Evolutionary conservation across 2,888 invertebrate genomes (phyloP).

Genomic region (Cosmia trapezina): DNA sequence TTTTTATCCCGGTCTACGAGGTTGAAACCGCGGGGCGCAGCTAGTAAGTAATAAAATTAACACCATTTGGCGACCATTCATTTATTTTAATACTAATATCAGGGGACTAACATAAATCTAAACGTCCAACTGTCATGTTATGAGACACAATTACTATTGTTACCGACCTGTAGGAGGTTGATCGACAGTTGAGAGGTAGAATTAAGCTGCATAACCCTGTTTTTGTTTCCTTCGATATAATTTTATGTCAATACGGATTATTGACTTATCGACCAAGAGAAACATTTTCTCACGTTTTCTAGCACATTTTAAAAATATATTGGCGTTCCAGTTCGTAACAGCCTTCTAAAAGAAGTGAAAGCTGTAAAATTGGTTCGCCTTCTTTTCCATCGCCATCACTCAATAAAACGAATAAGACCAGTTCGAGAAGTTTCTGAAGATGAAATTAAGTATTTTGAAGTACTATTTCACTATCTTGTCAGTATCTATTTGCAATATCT

Average conservation of each 20-base stretch:
- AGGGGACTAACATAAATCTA: too few species aligned
- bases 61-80: too few species aligned
- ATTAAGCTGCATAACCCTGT: too few species aligned
- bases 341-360: conserved; percentile 33
- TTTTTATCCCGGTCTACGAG: too few species aligned
- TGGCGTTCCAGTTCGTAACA: conserved; percentile 19
- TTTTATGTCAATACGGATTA: not conserved
- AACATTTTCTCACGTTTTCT: conserved; percentile 14
- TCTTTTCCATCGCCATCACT: conserved; percentile 24
- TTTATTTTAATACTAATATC: too few species aligned
- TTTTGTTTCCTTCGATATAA: not conserved
- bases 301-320: conserved; percentile 31
- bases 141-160: too few species aligned
- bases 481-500: not conserved
- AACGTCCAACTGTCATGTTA: too few species aligned
- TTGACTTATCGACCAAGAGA: not conserved
- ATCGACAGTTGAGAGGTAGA: too few species aligned
- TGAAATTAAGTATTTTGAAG: conserved; percentile 17
- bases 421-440: conserved; percentile 33
- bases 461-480: not conserved
- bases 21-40: too few species aligned
- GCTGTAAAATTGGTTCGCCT: conserved; percentile 41
- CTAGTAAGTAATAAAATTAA: too few species aligned
- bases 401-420: conserved; percentile 48
- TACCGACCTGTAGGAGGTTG: too few species aligned